A percentile compares a stretch with the other conserved stretches of the same genome.
Evolutionary conservation across 2,113 vertebrate species (phyloP).

Genomic region (Onychostruthus taczanowskii): DNA sequence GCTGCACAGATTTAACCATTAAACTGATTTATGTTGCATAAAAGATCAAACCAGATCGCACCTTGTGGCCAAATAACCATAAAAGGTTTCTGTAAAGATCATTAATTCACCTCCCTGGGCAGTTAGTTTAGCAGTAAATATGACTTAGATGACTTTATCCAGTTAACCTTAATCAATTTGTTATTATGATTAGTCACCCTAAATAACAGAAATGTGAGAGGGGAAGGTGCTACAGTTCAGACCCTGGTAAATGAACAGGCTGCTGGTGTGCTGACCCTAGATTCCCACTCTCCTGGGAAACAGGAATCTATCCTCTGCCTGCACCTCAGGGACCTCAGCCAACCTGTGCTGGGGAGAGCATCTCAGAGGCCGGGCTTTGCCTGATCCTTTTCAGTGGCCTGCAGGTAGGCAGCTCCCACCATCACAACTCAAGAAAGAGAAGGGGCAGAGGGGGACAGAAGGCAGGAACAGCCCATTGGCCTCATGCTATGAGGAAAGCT

Average conservation of each 20-base stretch:
- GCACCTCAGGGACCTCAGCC: accelerated
- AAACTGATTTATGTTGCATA: slow-evolving; percentile 73
- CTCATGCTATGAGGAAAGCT: not conserved
- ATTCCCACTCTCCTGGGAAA: not conserved
- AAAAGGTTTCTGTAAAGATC: slow-evolving; percentile 74
- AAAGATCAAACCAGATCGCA: slow-evolving; percentile 71
- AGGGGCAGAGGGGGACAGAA: not conserved
- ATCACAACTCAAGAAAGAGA: not conserved
- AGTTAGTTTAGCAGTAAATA: slow-evolving; percentile 72
- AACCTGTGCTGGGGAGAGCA: not conserved
- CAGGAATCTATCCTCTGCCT: not conserved
- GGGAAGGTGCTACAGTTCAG: slow-evolving; percentile 6
- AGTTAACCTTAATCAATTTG: slow-evolving; percentile 73
- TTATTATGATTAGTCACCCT: slow-evolving; percentile 69
- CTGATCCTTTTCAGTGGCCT: not conserved
- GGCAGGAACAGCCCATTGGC: not conserved
- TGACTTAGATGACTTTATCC: slow-evolving; percentile 66
- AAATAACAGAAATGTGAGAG: slow-evolving; percentile 56
- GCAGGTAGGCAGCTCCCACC: not conserved
- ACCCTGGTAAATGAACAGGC: not conserved
- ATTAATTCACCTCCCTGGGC: slow-evolving; percentile 72
- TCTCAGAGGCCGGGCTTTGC: not conserved
- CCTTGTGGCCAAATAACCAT: slow-evolving; percentile 73
- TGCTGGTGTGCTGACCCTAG: not conserved
- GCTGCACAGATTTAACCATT: slow-evolving; percentile 71